Evolutionary conservation across 1,140 invertebrate genomes (phyloP), one percentile per base, ranked within the genome.

Genomic region (Pogonomyrmex californicus): DNA sequence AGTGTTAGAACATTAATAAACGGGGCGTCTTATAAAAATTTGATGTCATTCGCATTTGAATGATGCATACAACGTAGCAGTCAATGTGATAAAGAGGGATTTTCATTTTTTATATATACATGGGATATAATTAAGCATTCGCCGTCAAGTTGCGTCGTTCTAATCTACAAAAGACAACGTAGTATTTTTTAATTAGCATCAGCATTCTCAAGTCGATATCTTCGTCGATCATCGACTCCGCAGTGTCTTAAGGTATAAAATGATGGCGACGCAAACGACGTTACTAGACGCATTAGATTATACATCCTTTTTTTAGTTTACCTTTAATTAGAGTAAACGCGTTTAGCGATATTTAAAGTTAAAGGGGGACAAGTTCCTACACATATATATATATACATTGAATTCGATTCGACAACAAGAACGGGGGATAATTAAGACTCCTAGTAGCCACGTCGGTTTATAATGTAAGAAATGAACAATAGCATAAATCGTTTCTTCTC

Each of bases 211-310:
- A 78, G 9, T 78, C 41, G 30, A 49, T 63, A 63, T 33, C 47
- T 78, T 78, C n/a, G 60, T 78, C 76, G 36, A 60, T n/a, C 38
- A 60, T 76, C n/a, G 58, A n/a, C n/a, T 47, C 17, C 58, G 30
- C 56, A 33, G 17, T 65, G 76, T 78, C 41, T 78, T 78, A 78
- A 78, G 65, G 47, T 47, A 76, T 76, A 86, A 92, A 88, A 90
- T 88, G 86, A 90, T 87, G 88, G 90, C 86, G 90, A 92, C 86
- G 88, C 86, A 92, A 92, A 89, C 89, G 87, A 91, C 87, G 86
- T 88, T 91, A 91, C 89, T 90, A 90, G 86, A 91, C 88, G 88
- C 78, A 82, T 58, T 91, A 90, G 90, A 92, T 91, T 92, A 92
- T 90, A 92, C 86, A 90, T 89, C 17, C 12, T 86, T 86, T 23